Conservation (phyloP, 2,888 invertebrate species). For the Isoperla grammatica region DNA sequence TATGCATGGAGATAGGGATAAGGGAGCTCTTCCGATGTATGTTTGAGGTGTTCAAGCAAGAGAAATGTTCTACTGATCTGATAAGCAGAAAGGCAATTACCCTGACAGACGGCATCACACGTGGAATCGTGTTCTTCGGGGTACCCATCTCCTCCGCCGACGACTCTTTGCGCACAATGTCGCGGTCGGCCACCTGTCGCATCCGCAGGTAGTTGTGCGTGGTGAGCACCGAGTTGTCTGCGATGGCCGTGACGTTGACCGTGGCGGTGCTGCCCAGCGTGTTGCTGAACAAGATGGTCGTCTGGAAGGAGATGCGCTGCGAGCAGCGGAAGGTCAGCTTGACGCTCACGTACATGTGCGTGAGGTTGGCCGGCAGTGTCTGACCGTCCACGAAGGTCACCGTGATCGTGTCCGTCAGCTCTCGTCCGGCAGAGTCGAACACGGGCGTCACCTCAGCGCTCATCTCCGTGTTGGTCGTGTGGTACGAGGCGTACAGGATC, state of each 20-base stretch:
- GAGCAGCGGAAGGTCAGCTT: constrained; percentile 25
- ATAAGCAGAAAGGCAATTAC: no score
- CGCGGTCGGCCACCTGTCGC: not conserved
- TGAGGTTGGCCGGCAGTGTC: not conserved
- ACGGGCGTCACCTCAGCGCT: not conserved
- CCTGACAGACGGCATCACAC: no score
- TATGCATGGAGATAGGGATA: no score
- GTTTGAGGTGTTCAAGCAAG: no score
- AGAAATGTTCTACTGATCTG: no score
- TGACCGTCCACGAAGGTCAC: constrained; percentile 2
- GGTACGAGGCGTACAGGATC: constrained; percentile 28
- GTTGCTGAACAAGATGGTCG: not conserved
- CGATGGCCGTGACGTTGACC: constrained; percentile 10
- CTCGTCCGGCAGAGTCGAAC: not conserved
- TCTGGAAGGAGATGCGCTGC: constrained; percentile 5
- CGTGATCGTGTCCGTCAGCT: not conserved
- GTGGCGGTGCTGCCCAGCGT: not conserved
- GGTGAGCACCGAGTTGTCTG: constrained; percentile 11
- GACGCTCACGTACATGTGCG: not conserved
- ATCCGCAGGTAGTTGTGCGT: constrained; percentile 8
- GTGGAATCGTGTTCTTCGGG: no score
- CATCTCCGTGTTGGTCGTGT: not conserved
- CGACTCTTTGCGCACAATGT: no score
- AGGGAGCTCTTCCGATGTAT: no score
- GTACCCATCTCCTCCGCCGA: no score